Evolutionary conservation across 2,113 vertebrate genomes (phyloP).

Genomic region (Ophiodon elongatus): DNA sequence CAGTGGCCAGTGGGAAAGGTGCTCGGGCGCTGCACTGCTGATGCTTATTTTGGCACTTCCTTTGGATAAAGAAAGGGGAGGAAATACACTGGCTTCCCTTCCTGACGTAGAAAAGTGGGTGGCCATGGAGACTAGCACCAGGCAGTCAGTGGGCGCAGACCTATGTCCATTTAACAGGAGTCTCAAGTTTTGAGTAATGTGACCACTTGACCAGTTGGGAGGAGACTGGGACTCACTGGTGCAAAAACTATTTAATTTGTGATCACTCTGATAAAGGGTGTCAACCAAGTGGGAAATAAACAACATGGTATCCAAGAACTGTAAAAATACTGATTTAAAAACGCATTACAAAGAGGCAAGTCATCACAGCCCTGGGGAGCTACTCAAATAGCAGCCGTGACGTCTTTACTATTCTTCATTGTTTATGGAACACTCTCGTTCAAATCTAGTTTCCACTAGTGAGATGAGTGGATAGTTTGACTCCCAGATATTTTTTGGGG

Average conservation of each 20-base stretch:
- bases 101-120: constrained; percentile 63
- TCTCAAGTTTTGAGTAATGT: constrained; percentile 10
- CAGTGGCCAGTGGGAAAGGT: constrained; percentile 58
- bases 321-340: neutral
- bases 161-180: constrained; percentile 38
- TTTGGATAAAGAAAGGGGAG: constrained; percentile 75
- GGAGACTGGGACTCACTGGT: neutral
- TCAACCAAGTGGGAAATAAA: neutral
- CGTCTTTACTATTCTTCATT: constrained; percentile 42
- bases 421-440: constrained; percentile 32
- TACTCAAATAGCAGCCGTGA: constrained; percentile 28
- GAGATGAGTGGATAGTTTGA: neutral
- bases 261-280: neutral
- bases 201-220: constrained; percentile 24
- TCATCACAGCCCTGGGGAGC: constrained; percentile 7
- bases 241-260: constrained; percentile 1
- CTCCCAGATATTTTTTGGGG: neutral
- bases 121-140: constrained; percentile 43
- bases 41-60: constrained; percentile 81
- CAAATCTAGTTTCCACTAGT: neutral
- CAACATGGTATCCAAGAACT: neutral
- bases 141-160: constrained; percentile 31
- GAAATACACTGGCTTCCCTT: constrained; percentile 76
- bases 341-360: neutral
- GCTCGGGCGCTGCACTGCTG: constrained; percentile 31